A percentile compares a stretch with the other conserved stretches of the same genome.
phyloP scores from a whole-genome alignment of 2,113 vertebrate genomes.

The Elaphurus davidianus region DNA sequence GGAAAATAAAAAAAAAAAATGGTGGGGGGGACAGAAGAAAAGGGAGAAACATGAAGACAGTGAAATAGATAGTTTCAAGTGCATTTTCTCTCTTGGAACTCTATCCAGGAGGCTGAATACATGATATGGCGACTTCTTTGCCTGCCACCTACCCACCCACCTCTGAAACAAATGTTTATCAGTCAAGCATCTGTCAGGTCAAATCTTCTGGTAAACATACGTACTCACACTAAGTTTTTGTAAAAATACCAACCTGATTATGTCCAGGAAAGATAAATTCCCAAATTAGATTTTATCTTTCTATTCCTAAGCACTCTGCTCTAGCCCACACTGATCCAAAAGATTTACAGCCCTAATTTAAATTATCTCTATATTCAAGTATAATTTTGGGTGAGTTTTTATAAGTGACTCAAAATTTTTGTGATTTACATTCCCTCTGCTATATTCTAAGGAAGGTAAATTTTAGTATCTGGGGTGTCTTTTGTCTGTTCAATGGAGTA shows the following conservation, averaged over 20 bases:
- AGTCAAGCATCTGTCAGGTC: background rate
- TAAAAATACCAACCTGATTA: background rate
- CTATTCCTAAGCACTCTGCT: background rate
- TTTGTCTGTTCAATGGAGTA: background rate
- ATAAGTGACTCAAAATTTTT: background rate
- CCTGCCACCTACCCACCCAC: background rate
- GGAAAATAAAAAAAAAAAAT: background rate
- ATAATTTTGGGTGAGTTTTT: conserved; percentile 2
- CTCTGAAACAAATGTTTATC: background rate
- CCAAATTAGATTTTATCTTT: background rate
- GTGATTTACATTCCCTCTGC: background rate
- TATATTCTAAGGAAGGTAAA: background rate
- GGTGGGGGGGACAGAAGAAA: background rate
- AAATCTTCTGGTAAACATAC: background rate
- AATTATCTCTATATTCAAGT: background rate
- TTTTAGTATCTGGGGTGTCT: background rate
- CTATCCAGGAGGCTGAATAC: background rate
- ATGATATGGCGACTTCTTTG: background rate
- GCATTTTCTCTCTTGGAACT: background rate
- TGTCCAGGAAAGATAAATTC: background rate
- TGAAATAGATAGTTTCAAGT: background rate
- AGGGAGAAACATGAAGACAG: background rate
- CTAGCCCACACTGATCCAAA: background rate
- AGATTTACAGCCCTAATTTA: background rate
- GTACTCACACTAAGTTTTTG: background rate